Percentiles rank a stretch among this genome's conserved stretches.
phyloP scores from a whole-genome alignment of 2,888 invertebrate species.

The Spodoptera exigua region DNA sequence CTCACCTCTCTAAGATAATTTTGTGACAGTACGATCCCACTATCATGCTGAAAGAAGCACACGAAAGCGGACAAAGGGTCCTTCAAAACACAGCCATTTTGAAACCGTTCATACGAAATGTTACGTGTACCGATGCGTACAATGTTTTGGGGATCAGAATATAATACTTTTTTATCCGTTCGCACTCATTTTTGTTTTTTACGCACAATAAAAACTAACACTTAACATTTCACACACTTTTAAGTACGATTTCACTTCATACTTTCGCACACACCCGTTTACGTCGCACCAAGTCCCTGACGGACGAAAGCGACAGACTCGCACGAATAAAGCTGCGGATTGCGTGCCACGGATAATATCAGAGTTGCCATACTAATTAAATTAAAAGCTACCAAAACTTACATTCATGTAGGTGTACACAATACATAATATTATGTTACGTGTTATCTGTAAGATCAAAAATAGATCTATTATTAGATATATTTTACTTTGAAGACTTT shows the following conservation, averaged over 20 bases:
- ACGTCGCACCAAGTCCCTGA: conserved; percentile 82
- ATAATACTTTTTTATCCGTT: conserved; percentile 81
- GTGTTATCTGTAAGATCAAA: too few species aligned
- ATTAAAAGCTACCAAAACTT: conserved; percentile 29
- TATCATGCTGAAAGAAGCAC: conserved; percentile 91
- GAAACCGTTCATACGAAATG: conserved; percentile 88
- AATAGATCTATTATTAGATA: too few species aligned
- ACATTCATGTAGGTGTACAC: too few species aligned
- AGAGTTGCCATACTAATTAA: conserved; percentile 66
- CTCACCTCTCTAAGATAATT: conserved; percentile 91
- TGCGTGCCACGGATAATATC: conserved; percentile 51
- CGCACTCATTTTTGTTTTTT: conserved; percentile 87
- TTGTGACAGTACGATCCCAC: conserved; percentile 90
- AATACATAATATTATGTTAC: too few species aligned
- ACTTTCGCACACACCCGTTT: conserved; percentile 88
- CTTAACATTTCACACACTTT: conserved; percentile 89
- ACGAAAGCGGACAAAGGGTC: conserved; percentile 91
- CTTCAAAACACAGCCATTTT: conserved; percentile 93
- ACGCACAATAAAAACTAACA: conserved; percentile 86
- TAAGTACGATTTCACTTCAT: conserved; percentile 88
- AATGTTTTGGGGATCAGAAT: conserved; percentile 72
- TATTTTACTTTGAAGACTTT: too few species aligned
- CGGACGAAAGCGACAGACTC: conserved; percentile 77
- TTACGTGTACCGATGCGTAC: conserved; percentile 83
- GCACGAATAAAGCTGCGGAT: conserved; percentile 76